These are phyloP conservation scores for Apodemia duryi DNA, from an alignment of 2,888 invertebrate species.

Conservation along the genomic window DNA sequence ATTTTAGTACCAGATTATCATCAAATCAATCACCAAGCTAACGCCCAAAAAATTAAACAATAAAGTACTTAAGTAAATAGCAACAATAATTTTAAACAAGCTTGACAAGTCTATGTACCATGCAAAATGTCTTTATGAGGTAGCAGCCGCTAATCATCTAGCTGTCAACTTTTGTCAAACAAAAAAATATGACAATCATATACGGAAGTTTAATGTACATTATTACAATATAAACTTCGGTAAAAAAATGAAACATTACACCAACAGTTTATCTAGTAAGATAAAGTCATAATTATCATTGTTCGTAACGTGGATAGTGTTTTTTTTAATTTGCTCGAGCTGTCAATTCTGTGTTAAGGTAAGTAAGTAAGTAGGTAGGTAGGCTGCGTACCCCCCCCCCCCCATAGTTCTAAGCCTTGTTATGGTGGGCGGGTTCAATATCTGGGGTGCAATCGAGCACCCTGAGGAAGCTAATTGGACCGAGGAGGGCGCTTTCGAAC, in stretches of 20 bases:
- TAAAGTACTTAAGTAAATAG: background rate
- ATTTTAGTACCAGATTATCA: background rate
- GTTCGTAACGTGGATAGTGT: conserved; percentile 39
- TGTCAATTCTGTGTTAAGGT: too few species aligned
- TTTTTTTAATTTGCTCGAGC: conserved; percentile 38
- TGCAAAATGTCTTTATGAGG: conserved; percentile 8
- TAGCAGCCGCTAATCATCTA: background rate
- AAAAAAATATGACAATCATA: conserved; percentile 6
- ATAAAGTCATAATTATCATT: conserved; percentile 34
- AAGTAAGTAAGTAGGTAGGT: too few species aligned
- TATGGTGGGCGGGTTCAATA: too few species aligned
- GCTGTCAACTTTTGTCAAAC: conserved; percentile 8
- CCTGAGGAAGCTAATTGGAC: too few species aligned
- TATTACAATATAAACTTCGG: background rate
- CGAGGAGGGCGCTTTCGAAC: too few species aligned
- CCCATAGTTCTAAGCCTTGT: too few species aligned
- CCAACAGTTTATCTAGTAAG: conserved; percentile 28
- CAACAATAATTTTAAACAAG: background rate
- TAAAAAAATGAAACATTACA: conserved; percentile 10
- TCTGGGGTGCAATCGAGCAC: too few species aligned
- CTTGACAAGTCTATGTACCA: background rate
- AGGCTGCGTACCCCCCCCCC: too few species aligned
- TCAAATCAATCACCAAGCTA: background rate
- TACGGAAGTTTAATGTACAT: background rate
- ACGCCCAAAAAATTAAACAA: background rate